Evolutionary conservation across 1,140 invertebrate genomes (phyloP), one percentile per base, ranked within the genome.

Genomic region (Heterodera carotae): DNA sequence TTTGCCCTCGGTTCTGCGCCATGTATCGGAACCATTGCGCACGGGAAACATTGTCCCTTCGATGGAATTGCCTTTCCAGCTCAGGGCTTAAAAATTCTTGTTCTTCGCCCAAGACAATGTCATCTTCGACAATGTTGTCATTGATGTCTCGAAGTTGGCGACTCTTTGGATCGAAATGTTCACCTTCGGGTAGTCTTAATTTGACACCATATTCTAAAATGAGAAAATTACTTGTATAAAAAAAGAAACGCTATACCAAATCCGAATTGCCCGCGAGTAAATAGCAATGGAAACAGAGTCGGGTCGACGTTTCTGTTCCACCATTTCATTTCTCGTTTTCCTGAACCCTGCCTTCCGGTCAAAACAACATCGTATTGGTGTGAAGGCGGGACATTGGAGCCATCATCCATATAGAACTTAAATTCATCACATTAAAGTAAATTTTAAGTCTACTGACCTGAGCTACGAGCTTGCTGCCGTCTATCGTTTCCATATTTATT

Each of bases 221-320:
- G 12, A 53, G 18, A 15, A 18, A 18, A 15, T 53, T 53, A 22
- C 18, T 6, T 12, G 7, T 1, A 4, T 1, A 6, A 0, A 4
- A 10, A 2, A 8, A 53, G 15, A 53, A 53, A 18, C 48, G 12
- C 18, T 39, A 4, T 53, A 53, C 48, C 48, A 22, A 18, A 53
- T 12, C 12, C 10, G 7, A 53, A 53, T 7, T 53, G 48, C 0
- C 48, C 48, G 4, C 18, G 10, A 0, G 48, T 4, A 7, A 53
- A 53, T 22, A 53, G 48, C 4, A 53, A 15, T 0, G 48, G 48
- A 18, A 53, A 53, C 15, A 25, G 15, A 22, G n/a, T 25, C n/a
- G 66, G 66, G 22, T 67, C 66, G 15, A 67, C 36, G 22, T 67
- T 67, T 0, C 66, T 10, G n/a, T 67, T 39, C 66, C 66, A 67